Percentiles rank a stretch among this genome's conserved stretches.
Conservation (phyloP, 53 echinoderm and acorn worm species). For the Actinopyga echinites region DNA sequence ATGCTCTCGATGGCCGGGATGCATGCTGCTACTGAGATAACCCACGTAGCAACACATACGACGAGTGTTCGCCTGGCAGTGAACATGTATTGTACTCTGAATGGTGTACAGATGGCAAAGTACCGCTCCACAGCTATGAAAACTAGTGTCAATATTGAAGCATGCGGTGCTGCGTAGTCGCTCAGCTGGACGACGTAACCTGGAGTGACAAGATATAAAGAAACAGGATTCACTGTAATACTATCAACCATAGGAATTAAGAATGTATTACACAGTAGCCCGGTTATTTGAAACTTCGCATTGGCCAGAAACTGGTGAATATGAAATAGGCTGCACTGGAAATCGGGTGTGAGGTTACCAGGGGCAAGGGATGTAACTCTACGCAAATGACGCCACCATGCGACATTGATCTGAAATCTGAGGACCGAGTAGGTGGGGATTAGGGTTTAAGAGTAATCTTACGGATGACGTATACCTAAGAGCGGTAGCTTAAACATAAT, state of each 20-base stretch:
- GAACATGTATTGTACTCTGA: slow-evolving; percentile 82
- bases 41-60: slow-evolving; percentile 71
- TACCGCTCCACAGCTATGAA: slow-evolving; percentile 84
- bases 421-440: no score
- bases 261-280: not conserved
- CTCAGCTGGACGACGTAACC: slow-evolving; percentile 71
- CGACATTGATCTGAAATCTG: no score
- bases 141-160: slow-evolving; percentile 77
- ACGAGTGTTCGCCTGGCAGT: slow-evolving; percentile 69
- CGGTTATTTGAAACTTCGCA: not conserved
- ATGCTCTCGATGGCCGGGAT: slow-evolving; percentile 56
- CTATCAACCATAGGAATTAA: not conserved
- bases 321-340: no score
- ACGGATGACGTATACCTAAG: no score
- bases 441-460: no score
- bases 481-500: no score
- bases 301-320: not conserved
- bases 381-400: no score
- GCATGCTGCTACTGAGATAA: slow-evolving; percentile 66
- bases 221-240: not conserved
- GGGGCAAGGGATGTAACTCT: no score
- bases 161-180: slow-evolving; percentile 70
- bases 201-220: slow-evolving; percentile 30
- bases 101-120: slow-evolving; percentile 86
- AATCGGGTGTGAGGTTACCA: no score